A percentile compares a stretch with the other conserved stretches of the same genome.
Evolutionary conservation across 1,140 invertebrate genomes (phyloP).

Genomic region (Drosophila ananassae): DNA sequence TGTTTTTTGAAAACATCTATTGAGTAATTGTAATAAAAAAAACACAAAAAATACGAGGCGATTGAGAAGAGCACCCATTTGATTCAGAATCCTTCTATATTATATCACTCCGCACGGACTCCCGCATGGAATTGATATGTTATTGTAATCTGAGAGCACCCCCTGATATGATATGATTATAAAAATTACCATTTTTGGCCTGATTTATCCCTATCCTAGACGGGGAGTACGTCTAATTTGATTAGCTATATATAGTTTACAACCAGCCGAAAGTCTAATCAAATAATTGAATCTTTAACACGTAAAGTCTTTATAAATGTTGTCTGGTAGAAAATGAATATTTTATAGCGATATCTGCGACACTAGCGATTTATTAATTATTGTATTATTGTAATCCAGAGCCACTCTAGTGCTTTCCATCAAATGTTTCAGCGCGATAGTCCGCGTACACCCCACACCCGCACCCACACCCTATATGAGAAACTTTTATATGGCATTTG

Average conservation of each 20-base stretch:
- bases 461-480: constrained; percentile 1
- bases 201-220: constrained; percentile 23
- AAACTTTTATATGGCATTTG: constrained; percentile 15
- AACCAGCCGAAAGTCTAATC: constrained; percentile 21
- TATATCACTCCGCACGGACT: constrained; percentile 34
- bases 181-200: constrained; percentile 59
- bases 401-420: constrained; percentile 54
- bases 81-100: constrained; percentile 38
- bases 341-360: constrained; percentile 64
- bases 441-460: constrained; percentile 25
- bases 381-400: not conserved
- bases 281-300: constrained; percentile 38
- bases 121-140: constrained; percentile 71
- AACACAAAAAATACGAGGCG: constrained; percentile 32
- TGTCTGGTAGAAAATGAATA: constrained; percentile 66
- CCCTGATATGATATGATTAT: constrained; percentile 51
- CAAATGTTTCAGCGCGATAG: constrained; percentile 61
- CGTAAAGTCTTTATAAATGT: constrained; percentile 69
- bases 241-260: constrained; percentile 46
- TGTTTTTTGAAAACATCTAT: constrained; percentile 79
- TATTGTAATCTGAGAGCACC: constrained; percentile 26
- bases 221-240: constrained; percentile 17
- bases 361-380: constrained; percentile 38
- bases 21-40: constrained; percentile 57
- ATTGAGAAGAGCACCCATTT: constrained; percentile 52